Evolutionary conservation across 2,888 invertebrate genomes (phyloP), one percentile per base, ranked within the genome.

Genomic region (Thereva nobilitata): DNA sequence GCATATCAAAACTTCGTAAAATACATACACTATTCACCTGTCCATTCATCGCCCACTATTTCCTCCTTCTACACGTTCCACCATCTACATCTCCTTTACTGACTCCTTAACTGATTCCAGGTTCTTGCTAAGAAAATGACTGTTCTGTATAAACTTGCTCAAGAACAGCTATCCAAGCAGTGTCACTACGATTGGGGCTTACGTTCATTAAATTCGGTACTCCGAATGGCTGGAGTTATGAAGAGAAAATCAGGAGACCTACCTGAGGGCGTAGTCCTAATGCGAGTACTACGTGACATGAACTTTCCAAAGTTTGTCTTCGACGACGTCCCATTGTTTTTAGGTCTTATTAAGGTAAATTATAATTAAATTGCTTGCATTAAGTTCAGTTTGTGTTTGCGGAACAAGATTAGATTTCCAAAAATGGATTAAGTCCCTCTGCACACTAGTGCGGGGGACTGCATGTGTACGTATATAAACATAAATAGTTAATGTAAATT

Each of bases 171-270:
- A 55, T 95, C 95, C 1, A 93, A 95, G 76, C 95, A 96, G 78
- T 90, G 89, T 23, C 96, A 96, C 78, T 96, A 96, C 79, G 95
- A 96, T 80, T 96, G 95, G 88, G 95, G 96, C 0, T 81, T 96
- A 72, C 85, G 95, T 64, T 95, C 95, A 3, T 82, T 96, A n/a
- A 96, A 94, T 72, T 90, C 95, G 0, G 94, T 95, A 3, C 82
- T 96, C 12, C 87, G 94, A 40, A 95, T 95, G 93, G 95, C 95
- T 3, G 95, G 95, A 9, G 91, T 92, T 41, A 83, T 95, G 76
- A 91, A 93, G 74, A 83, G 93, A 65, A 88, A 87, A 67, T 89
- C 91, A 1, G 87, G 87, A 4, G 89, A 91, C 68, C 84, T 95
- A 2, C 86, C 90, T 12, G 96, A 96, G 83, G 89, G 91, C 71